phyloP scores from a whole-genome alignment of 2,113 vertebrate genomes.

The Oreochromis tanganicae region DNA sequence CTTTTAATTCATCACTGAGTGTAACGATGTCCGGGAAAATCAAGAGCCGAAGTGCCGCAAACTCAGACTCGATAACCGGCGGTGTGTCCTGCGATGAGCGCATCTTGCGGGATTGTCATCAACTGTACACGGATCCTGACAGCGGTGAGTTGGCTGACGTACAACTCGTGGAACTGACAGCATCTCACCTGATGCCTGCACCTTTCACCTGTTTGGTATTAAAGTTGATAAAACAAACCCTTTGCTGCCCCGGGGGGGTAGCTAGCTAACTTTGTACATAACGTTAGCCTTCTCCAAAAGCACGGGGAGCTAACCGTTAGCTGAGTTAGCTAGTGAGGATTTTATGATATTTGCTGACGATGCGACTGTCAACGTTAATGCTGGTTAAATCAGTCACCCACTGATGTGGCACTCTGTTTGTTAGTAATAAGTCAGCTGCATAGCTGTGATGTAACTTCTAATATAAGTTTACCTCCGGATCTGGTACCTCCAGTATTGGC shows the following conservation, averaged over 20 bases:
- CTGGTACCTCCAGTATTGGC: not conserved
- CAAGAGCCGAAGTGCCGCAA: constrained; percentile 72
- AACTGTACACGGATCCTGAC: constrained; percentile 69
- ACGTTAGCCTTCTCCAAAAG: not conserved
- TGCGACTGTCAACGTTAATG: not conserved
- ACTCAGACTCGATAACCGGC: constrained; percentile 61
- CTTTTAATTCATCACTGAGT: not conserved
- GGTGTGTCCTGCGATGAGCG: constrained; percentile 74
- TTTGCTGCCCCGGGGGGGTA: not conserved
- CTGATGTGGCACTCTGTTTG: not conserved
- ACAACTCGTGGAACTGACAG: not conserved
- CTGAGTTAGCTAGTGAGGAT: not conserved
- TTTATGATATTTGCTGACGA: not conserved
- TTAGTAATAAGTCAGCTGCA: not conserved
- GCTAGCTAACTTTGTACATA: not conserved
- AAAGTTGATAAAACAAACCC: no score
- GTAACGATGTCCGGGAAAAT: constrained; percentile 73
- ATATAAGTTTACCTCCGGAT: not conserved
- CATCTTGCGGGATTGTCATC: constrained; percentile 76
- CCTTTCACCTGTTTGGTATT: rapidly evolving
- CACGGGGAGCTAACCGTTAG: not conserved
- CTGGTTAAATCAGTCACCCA: not conserved
- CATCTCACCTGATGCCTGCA: not conserved
- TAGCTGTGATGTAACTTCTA: not conserved
- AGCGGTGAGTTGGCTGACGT: constrained; percentile 66